Conservation (phyloP, 2,888 invertebrate species). For the Pterobdella sp. region DNA sequence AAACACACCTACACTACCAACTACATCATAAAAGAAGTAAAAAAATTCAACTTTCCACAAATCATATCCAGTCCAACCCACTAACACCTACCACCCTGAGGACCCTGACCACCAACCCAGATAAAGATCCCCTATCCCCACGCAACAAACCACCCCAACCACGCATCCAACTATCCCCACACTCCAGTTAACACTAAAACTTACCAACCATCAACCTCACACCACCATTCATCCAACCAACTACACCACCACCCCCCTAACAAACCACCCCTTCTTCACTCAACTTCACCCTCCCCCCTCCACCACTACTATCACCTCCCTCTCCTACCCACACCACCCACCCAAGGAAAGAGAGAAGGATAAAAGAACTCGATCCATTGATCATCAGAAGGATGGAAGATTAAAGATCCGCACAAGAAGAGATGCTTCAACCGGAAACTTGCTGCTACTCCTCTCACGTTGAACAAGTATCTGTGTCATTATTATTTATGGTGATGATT, state of each 20-base stretch:
- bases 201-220: background rate
- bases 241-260: conserved; percentile 30
- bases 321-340: background rate
- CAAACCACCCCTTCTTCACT: conserved; percentile 16
- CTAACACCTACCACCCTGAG: background rate
- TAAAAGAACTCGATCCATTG: conserved; percentile 97
- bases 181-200: background rate
- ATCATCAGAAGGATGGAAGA: conserved; percentile 85
- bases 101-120: background rate
- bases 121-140: background rate
- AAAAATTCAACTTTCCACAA: background rate
- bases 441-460: conserved; percentile 91
- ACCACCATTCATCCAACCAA: conserved; percentile 4
- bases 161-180: background rate
- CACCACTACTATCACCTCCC: background rate
- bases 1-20: too few relatives aligned
- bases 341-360: conserved; percentile 79
- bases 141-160: background rate
- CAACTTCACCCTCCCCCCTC: background rate
- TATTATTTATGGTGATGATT: too few relatives aligned
- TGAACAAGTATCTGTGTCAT: conserved; percentile 72
- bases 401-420: conserved; percentile 80
- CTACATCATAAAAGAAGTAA: background rate
- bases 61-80: background rate
- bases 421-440: conserved; percentile 93